A percentile compares a stretch with the other conserved stretches of the same genome.
Conservation (phyloP, 2,113 vertebrate species). For the Syngnathus scovelli region DNA sequence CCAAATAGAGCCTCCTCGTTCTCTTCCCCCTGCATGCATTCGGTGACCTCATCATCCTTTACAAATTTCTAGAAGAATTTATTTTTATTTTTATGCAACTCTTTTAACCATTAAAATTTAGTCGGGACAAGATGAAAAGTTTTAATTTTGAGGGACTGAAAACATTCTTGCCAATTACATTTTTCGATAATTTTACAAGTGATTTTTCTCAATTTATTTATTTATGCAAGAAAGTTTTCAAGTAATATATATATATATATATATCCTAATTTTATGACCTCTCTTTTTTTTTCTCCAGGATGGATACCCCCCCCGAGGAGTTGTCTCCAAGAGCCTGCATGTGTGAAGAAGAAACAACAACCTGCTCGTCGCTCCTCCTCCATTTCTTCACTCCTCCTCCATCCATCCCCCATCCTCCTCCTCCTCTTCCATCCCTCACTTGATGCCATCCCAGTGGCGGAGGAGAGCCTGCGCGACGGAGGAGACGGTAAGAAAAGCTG, state of each 20-base stretch:
- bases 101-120: too few relatives aligned
- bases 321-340: constrained; percentile 27
- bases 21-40: constrained; percentile 45
- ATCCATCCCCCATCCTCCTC: constrained; percentile 44
- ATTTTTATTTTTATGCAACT: too few relatives aligned
- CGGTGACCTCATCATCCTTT: constrained; percentile 49
- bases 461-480: constrained; percentile 38
- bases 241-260: too few relatives aligned
- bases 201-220: too few relatives aligned
- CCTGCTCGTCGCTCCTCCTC: constrained; percentile 65
- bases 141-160: not conserved
- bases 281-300: not conserved
- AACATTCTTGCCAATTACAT: not conserved
- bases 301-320: not conserved
- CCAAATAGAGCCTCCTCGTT: constrained; percentile 15
- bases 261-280: not conserved
- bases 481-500: constrained; percentile 57
- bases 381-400: constrained; percentile 45
- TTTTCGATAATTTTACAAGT: not conserved
- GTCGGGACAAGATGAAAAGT: too few relatives aligned
- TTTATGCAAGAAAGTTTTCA: too few relatives aligned
- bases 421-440: constrained; percentile 55
- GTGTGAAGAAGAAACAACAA: constrained; percentile 55
- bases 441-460: constrained; percentile 57
- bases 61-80: constrained; percentile 25